Percentiles rank a stretch among this genome's conserved stretches.
phyloP scores from a whole-genome alignment of 2,797 vertebrate genomes.

The Apodemus agrarius region DNA sequence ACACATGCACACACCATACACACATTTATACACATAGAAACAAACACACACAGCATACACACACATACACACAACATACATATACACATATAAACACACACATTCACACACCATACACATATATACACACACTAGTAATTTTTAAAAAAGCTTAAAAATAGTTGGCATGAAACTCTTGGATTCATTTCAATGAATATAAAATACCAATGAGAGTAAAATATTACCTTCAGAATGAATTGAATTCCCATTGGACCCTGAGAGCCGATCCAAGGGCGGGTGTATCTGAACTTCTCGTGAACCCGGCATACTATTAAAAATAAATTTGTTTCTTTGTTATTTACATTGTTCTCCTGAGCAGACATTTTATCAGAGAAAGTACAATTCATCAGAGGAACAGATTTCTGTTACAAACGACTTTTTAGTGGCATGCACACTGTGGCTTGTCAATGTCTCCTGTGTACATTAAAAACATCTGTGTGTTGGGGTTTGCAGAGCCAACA shows the following conservation, averaged over 20 bases:
- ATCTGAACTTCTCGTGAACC: slow-evolving; percentile 75
- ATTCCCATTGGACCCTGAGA: slow-evolving; percentile 64
- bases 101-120: too few species aligned
- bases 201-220: slow-evolving; percentile 37
- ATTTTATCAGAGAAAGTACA: background rate
- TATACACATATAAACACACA: too few species aligned
- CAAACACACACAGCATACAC: too few species aligned
- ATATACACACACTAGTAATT: background rate
- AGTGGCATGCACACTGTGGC: slow-evolving; percentile 29
- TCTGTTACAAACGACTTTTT: slow-evolving; percentile 43
- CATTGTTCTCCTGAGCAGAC: slow-evolving; percentile 50
- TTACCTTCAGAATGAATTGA: slow-evolving; percentile 83
- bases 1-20: too few species aligned
- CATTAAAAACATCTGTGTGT: background rate
- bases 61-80: too few species aligned
- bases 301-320: slow-evolving; percentile 51
- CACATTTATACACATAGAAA: too few species aligned
- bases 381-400: slow-evolving; percentile 64
- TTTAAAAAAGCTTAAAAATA: background rate
- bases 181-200: background rate
- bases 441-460: background rate
- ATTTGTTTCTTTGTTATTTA: slow-evolving; percentile 63
- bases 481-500: background rate
- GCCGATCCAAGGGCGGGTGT: slow-evolving; percentile 71
- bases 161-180: background rate